Evolutionary conservation across 2,113 vertebrate species (phyloP).

Genomic region (Petromus typicus): DNA sequence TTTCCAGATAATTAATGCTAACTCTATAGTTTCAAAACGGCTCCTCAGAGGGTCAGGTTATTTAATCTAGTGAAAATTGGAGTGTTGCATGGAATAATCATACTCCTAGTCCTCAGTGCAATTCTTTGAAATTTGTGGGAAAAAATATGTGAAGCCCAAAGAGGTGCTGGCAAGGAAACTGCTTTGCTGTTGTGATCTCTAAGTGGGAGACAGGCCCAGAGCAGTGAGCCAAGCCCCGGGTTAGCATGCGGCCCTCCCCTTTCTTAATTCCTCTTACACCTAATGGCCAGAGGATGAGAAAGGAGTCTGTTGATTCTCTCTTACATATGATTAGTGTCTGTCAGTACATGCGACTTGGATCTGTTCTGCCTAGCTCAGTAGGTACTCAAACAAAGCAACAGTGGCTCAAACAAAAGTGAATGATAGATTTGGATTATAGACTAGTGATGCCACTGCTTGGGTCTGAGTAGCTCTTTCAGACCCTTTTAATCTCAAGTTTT

Average conservation of each 20-base stretch:
- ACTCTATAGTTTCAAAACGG: not conserved
- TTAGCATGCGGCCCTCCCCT: not conserved
- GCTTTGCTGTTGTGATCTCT: not conserved
- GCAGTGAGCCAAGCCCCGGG: not conserved
- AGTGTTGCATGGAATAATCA: not conserved
- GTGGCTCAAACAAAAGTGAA: not conserved
- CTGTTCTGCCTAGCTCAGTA: not conserved
- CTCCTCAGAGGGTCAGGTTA: not conserved
- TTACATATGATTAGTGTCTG: not conserved
- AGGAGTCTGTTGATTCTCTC: not conserved
- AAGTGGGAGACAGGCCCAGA: not conserved
- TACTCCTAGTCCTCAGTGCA: not conserved
- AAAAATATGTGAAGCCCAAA: not conserved
- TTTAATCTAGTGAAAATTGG: not conserved
- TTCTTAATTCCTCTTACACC: not conserved
- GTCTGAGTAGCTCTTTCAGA: not conserved
- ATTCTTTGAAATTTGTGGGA: not conserved
- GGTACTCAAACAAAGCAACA: not conserved
- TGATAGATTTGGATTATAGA: not conserved
- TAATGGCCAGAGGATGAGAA: not conserved
- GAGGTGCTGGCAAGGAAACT: not conserved
- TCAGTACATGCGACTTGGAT: not conserved
- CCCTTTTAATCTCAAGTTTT: not conserved
- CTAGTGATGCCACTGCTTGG: not conserved
- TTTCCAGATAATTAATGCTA: not conserved